Evolutionary conservation across 2,888 invertebrate genomes (phyloP).

Genomic region (Seira ritae): DNA sequence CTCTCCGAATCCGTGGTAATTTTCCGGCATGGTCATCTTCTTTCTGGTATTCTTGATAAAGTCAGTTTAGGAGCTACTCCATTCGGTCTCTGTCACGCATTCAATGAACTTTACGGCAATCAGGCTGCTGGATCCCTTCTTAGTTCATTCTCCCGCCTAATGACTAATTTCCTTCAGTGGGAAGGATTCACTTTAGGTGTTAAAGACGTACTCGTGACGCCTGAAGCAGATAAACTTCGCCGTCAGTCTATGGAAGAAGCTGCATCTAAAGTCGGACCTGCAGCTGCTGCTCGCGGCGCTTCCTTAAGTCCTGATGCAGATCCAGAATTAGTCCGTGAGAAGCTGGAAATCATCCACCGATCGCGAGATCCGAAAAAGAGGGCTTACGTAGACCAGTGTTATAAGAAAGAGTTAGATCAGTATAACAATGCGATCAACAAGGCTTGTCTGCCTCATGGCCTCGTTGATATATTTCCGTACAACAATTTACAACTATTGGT

Average conservation of each 20-base stretch:
- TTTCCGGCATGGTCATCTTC: slow-evolving; percentile 89
- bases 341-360: slow-evolving; percentile 83
- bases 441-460: slow-evolving; percentile 89
- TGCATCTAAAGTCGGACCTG: slow-evolving; percentile 81
- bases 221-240: slow-evolving; percentile 84
- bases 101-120: slow-evolving; percentile 97
- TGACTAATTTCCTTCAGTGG: slow-evolving; percentile 91
- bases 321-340: slow-evolving; percentile 79
- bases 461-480: slow-evolving; percentile 90
- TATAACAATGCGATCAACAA: slow-evolving; percentile 94
- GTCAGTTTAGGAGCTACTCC: slow-evolving; percentile 97
- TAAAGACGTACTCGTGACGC: slow-evolving; percentile 91
- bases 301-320: slow-evolving; percentile 81
- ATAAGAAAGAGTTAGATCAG: slow-evolving; percentile 86
- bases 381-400: slow-evolving; percentile 87
- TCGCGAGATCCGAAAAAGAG: slow-evolving; percentile 84
- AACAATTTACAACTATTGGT: slow-evolving; percentile 99
- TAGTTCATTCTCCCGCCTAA: slow-evolving; percentile 93
- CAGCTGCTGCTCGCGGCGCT: slow-evolving; percentile 83
- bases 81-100: slow-evolving; percentile 94
- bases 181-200: slow-evolving; percentile 97
- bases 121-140: slow-evolving; percentile 87
- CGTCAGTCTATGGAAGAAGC: slow-evolving; percentile 81
- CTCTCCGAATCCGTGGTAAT: slow-evolving; percentile 96
- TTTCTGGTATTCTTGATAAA: slow-evolving; percentile 96